Evolutionary conservation across 2,797 vertebrate genomes (phyloP).

Genomic region (Uromys caudimaculatus): DNA sequence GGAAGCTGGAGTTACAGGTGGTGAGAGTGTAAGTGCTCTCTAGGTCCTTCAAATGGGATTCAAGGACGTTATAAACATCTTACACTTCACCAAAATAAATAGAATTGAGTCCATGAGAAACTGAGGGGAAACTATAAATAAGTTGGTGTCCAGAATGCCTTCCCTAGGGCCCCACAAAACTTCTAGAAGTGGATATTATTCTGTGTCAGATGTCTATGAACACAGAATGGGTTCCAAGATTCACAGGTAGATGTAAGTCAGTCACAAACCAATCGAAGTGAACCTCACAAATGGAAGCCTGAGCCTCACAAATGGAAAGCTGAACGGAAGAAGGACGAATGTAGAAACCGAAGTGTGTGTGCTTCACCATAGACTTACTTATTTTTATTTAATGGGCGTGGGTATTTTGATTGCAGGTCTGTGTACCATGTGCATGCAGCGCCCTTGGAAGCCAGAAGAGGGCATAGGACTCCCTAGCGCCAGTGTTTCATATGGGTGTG

Average conservation of each 20-base stretch:
- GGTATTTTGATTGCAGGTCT: not conserved
- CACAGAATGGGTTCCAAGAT: not conserved
- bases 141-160: not conserved
- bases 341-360: not conserved
- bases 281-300: not conserved
- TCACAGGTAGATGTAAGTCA: not conserved
- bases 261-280: not conserved
- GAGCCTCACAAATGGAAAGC: not conserved
- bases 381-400: not conserved
- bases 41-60: not conserved
- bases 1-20: not conserved
- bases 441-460: not conserved
- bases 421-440: not conserved
- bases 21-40: not conserved
- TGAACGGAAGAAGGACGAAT: not conserved
- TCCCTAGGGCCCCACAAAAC: accelerated
- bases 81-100: not conserved
- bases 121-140: not conserved
- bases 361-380: not conserved
- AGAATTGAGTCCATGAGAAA: not conserved
- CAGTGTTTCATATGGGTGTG: not conserved
- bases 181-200: not conserved
- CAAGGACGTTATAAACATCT: not conserved
- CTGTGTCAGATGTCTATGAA: not conserved
- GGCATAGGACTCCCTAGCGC: not conserved